These are phyloP conservation scores for Tuta absoluta DNA, from an alignment of 2,888 invertebrate species.

Conservation along the genomic window DNA sequence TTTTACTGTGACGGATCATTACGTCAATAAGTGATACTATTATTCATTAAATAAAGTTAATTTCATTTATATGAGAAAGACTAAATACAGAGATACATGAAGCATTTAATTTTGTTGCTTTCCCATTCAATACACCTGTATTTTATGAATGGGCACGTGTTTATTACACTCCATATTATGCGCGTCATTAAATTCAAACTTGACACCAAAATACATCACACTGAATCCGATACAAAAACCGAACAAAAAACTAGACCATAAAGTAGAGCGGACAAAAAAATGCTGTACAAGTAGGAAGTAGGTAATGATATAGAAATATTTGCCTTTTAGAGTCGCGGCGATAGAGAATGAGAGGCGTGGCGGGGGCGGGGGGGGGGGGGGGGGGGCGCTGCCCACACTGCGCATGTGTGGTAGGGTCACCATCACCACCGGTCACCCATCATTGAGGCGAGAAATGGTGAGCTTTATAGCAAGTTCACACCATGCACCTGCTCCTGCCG, in stretches of 20 bases:
- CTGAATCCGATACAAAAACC: background rate
- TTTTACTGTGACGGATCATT: too few relatives aligned
- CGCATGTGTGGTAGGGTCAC: slow-evolving; percentile 15
- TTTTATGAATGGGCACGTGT: too few relatives aligned
- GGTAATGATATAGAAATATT: slow-evolving; percentile 9
- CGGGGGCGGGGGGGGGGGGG: slow-evolving; percentile 47
- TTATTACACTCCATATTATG: too few relatives aligned
- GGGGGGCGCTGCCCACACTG: slow-evolving; percentile 62
- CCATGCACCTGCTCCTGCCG: too few relatives aligned
- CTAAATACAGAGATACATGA: too few relatives aligned
- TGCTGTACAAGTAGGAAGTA: slow-evolving; percentile 25
- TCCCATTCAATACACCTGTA: too few relatives aligned
- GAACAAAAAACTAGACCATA: slow-evolving; percentile 7
- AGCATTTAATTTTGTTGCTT: too few relatives aligned
- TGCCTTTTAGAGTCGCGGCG: slow-evolving; percentile 38
- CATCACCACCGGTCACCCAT: slow-evolving; percentile 3
- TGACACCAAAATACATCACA: background rate
- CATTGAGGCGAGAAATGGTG: background rate
- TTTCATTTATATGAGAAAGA: too few relatives aligned
- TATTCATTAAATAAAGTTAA: too few relatives aligned
- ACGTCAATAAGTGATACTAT: too few relatives aligned
- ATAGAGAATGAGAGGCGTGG: slow-evolving; percentile 58
- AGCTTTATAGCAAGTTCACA: too few relatives aligned
- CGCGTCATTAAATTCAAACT: background rate
- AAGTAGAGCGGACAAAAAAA: slow-evolving; percentile 16